Evolutionary conservation across 1,140 invertebrate genomes (phyloP).

Genomic region (Drosophila sproati): DNA sequence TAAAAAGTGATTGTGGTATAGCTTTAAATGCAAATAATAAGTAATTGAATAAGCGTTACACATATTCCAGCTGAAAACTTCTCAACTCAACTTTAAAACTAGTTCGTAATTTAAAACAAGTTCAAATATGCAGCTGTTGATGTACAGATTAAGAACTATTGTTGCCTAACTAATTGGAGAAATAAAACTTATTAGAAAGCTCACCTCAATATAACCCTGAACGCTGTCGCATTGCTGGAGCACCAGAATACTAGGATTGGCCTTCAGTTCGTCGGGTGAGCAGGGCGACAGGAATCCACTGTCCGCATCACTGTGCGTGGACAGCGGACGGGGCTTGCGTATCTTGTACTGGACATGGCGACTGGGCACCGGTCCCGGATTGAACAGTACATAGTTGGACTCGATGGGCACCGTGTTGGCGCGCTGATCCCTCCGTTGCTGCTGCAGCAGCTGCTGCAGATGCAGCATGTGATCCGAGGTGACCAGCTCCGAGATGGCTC

Average conservation of each 20-base stretch:
- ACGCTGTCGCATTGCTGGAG: slow-evolving; percentile 84
- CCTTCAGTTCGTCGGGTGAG: slow-evolving; percentile 77
- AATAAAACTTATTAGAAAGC: slow-evolving; percentile 16
- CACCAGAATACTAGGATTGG: slow-evolving; percentile 79
- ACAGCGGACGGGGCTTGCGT: slow-evolving; percentile 72
- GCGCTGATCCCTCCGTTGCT: slow-evolving; percentile 62
- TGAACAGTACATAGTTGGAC: slow-evolving; percentile 82
- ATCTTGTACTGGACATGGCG: slow-evolving; percentile 84
- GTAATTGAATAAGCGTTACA: too few species aligned
- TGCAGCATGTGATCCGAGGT: slow-evolving; percentile 78
- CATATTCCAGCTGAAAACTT: too few species aligned
- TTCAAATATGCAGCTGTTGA: too few species aligned
- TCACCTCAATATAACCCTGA: slow-evolving; percentile 84
- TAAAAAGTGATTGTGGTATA: too few species aligned
- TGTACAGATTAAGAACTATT: too few species aligned
- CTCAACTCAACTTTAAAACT: too few species aligned
- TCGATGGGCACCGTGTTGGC: slow-evolving; percentile 79
- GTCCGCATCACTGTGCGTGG: slow-evolving; percentile 83
- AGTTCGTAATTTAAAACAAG: too few species aligned
- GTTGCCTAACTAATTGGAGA: too few species aligned
- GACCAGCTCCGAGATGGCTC: slow-evolving; percentile 70
- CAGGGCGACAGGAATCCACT: slow-evolving; percentile 83
- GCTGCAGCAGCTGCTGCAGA: slow-evolving; percentile 66
- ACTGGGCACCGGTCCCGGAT: slow-evolving; percentile 82
- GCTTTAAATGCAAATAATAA: too few species aligned